phyloP scores from a whole-genome alignment of 2,113 vertebrate genomes.

The Rhegmatorhina hoffmannsi region DNA sequence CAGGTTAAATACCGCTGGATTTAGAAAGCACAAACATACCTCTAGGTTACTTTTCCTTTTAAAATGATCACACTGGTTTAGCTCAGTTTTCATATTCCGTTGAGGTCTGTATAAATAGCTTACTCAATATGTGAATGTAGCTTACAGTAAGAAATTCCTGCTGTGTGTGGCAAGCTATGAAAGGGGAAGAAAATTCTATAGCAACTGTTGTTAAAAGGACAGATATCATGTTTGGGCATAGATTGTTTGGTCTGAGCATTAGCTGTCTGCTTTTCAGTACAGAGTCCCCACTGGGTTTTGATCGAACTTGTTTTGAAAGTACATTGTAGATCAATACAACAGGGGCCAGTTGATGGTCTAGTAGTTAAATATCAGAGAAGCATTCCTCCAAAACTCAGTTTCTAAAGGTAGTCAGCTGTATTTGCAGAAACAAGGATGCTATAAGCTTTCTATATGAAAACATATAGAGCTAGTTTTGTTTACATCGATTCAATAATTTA shows the following conservation, averaged over 20 bases:
- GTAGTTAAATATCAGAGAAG: conserved; percentile 25
- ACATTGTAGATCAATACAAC: conserved; percentile 59
- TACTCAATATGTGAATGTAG: conserved; percentile 33
- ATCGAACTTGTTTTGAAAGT: conserved; percentile 66
- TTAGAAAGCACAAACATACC: not conserved
- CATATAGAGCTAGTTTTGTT: not conserved
- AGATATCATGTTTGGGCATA: conserved; percentile 51
- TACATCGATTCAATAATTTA: not conserved
- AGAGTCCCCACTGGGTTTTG: conserved; percentile 55
- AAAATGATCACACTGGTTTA: not conserved
- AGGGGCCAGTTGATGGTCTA: conserved; percentile 8
- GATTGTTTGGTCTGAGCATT: conserved; percentile 59
- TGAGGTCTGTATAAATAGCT: conserved; percentile 18
- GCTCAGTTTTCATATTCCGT: not conserved
- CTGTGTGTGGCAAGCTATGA: conserved; percentile 48
- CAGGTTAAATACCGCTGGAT: not conserved
- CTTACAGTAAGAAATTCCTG: conserved; percentile 33
- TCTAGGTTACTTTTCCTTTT: not conserved
- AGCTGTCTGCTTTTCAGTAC: conserved; percentile 45
- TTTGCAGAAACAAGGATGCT: not conserved
- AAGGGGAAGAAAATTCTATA: conserved; percentile 50
- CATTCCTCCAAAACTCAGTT: conserved; percentile 1
- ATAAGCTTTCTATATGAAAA: not conserved
- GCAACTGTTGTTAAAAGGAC: conserved; percentile 52
- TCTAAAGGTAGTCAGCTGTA: not conserved